Evolutionary conservation across 2,113 vertebrate species (phyloP), one percentile per base, ranked within the genome.

Genomic region (Micromys minutus): DNA sequence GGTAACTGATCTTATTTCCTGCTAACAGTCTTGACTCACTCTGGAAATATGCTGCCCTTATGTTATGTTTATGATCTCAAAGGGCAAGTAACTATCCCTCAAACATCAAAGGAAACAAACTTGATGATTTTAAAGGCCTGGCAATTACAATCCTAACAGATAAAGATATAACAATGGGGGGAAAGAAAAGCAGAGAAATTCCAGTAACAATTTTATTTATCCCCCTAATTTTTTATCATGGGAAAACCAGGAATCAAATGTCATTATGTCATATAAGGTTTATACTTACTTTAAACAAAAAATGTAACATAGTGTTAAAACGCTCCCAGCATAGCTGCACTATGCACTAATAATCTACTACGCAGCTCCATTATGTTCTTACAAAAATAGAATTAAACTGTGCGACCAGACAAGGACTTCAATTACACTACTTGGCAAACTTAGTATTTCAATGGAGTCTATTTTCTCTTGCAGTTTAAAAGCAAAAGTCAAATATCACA

Each of bases 391-490:
- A 98, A 97, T 97, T 98, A 98, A 96, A 97, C 96, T 98, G 83
- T 97, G 93, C 97, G 97, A 98, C 98, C 98, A 98, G 97, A 98
- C 97, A 97, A 98, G 97, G 95, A 98, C 98, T 98, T 98, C 98
- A 97, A 94, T 97, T 97, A 98, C 84, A 98, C 97, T 98, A 97
- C 97, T 98, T 98, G 98, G 98, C 98, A 98, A 98, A 98, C 97
- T 97, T 91, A 94, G 96, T 97, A 96, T 98, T 97, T 98, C 98
- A 97, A 97, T 98, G 0, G 34, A 97, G 94, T 96, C 98, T 98
- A 98, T 97, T 97, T 98, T 98, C 97, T 98, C 98, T 98, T 96
- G 98, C 95, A 94, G 97, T 97, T 94, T 96, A 98, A 98, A 74
- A 98, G 98, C 97, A 96, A 96, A 91, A 96, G 81, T 97, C 97